A percentile compares a stretch with the other conserved stretches of the same genome.
Conservation (phyloP, 2,888 invertebrate genomes). For the Drosophila recens region DNA sequence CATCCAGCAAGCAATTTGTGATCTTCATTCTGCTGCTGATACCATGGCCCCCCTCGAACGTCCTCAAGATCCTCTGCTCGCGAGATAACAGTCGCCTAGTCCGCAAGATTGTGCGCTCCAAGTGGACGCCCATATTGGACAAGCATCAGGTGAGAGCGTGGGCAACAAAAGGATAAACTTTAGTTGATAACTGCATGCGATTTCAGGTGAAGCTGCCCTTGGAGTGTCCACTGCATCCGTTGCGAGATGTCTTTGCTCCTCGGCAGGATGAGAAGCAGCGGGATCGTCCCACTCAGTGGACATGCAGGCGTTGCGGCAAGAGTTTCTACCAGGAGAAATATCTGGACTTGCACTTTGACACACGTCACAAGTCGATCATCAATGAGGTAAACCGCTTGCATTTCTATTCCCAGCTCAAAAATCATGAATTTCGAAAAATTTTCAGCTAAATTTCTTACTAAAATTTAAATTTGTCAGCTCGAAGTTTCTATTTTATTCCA, state of each 20-base stretch:
- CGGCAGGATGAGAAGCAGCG: conserved; percentile 94
- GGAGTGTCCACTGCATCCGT: conserved; percentile 95
- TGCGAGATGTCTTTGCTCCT: conserved; percentile 94
- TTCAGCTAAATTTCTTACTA: too few relatives aligned
- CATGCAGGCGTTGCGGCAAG: conserved; percentile 95
- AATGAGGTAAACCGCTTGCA: conserved; percentile 88
- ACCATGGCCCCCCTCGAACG: conserved; percentile 95
- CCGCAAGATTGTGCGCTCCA: conserved; percentile 94
- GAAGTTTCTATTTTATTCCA: too few relatives aligned
- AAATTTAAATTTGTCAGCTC: too few relatives aligned
- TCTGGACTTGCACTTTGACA: conserved; percentile 95
- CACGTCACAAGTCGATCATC: conserved; percentile 93
- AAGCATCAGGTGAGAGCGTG: conserved; percentile 88
- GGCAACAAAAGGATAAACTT: background rate
- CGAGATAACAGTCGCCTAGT: conserved; percentile 95
- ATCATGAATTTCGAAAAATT: too few relatives aligned
- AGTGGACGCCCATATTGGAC: conserved; percentile 95
- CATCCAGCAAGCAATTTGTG: conserved; percentile 53
- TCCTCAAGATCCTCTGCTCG: conserved; percentile 94
- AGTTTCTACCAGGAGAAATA: conserved; percentile 95
- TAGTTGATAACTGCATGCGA: background rate
- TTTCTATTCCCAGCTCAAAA: too few relatives aligned
- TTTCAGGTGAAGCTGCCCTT: conserved; percentile 91
- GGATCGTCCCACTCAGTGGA: conserved; percentile 95
- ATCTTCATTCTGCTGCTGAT: conserved; percentile 88